Base-by-base conservation (phyloP, 2,888 invertebrate genomes). In the Cloeon dipterum region DNA sequence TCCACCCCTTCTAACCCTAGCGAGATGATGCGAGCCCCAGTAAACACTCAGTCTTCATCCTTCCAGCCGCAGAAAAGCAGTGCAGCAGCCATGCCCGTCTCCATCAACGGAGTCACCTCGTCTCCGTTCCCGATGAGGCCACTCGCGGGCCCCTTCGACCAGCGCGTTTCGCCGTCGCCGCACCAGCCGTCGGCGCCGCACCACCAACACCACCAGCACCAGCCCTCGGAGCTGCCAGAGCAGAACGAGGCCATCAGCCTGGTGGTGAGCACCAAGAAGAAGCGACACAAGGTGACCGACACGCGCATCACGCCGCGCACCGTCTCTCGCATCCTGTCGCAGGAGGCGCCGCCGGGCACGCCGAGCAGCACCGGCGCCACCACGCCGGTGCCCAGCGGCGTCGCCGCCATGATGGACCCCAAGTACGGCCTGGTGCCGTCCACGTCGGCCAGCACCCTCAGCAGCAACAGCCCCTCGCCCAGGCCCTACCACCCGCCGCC, bases 231-330 rank as follows among this genome's bases (percentile, higher is more conserved):
- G 26, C 41, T 25, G 8, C 74, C 81, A 29, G 88, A 88, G 55
- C 86, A 88, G 56, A 85, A 85, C 56, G 91, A 91, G 56, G 89
- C 93, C 3, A 70, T 94, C 39, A 88, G 89, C 54, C 67, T 93
- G 49, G 91, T 94, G 40, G 88, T 93, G 46, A 82, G 85, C 34
- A 85, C 86, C 3, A 91, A 91, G 61, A 93, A 91, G 66, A 93
- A 91, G 62, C 69, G 94, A 39, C 91, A 93, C 54, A 94, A 94
- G 77, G 85, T 91, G 50, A 93, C 93, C 25, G 89, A 89, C 53
- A 86, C 88, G 38, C 67, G 89, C 47, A 82, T 89, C 46, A 86
- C 88, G 21, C 86, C 88, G 17, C 68, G 88, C 45, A 85, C 88
- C 35, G 85, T 86, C 33, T 83, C 82, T 55, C 67, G 86, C 45